Percentiles rank a stretch among this genome's conserved stretches.
Conservation (phyloP, 2,888 invertebrate species). For the Trachelus iudaicus region DNA sequence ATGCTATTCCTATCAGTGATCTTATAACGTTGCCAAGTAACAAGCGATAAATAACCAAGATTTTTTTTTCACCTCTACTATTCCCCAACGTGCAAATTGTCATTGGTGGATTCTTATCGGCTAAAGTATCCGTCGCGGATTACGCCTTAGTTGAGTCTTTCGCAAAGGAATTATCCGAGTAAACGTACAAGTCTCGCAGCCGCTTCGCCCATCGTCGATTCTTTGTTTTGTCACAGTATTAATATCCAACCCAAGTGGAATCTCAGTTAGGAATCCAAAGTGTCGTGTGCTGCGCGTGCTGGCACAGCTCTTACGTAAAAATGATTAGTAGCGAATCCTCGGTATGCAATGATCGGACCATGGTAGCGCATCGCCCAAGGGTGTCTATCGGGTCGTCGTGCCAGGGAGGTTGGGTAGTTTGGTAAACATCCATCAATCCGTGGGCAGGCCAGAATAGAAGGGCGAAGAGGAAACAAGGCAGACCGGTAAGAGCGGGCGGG, state of each 20-base stretch:
- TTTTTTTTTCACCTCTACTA: not conserved
- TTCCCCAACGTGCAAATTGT: not conserved
- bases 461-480: slow-evolving; percentile 32
- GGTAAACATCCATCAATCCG: slow-evolving; percentile 63
- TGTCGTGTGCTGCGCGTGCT: not conserved
- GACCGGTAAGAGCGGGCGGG: slow-evolving; percentile 52
- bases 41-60: not conserved
- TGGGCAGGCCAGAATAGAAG: slow-evolving; percentile 33
- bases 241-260: not conserved
- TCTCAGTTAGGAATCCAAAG: not conserved
- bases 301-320: not conserved
- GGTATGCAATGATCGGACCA: slow-evolving; percentile 9
- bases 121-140: not conserved
- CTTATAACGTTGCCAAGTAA: not conserved
- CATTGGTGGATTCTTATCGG: not conserved
- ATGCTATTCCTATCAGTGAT: not conserved
- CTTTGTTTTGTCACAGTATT: not conserved
- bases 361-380: slow-evolving; percentile 38
- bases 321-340: slow-evolving; percentile 14
- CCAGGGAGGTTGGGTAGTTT: slow-evolving; percentile 47
- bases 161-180: not conserved
- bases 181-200: not conserved
- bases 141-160: not conserved
- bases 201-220: not conserved
- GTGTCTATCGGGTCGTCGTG: slow-evolving; percentile 7